Conservation (phyloP, 2,797 vertebrate species). For the Lutjanus argentimaculatus region DNA sequence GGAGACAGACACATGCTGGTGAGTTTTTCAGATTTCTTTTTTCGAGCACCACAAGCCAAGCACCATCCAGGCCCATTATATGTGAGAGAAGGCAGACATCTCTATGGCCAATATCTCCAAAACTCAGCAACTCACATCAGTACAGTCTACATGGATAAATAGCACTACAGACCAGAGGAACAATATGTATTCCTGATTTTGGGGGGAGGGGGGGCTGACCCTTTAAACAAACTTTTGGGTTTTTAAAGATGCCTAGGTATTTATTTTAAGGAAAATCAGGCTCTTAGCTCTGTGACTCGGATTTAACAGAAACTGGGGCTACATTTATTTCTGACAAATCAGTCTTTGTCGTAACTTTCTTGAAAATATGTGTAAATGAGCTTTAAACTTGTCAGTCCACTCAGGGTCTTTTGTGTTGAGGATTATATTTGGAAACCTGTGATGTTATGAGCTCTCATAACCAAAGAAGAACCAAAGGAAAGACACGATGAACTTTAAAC, state of each 20-base stretch:
- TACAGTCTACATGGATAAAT: too few species aligned
- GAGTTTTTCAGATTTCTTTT: too few species aligned
- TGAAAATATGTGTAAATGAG: background rate
- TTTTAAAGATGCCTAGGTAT: background rate
- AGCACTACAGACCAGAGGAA: too few species aligned
- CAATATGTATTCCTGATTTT: too few species aligned
- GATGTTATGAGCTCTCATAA: slow-evolving; percentile 58
- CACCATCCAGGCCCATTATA: too few species aligned
- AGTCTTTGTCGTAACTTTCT: slow-evolving; percentile 1
- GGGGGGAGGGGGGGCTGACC: too few species aligned
- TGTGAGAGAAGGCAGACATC: too few species aligned
- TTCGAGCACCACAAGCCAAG: too few species aligned
- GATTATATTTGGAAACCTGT: slow-evolving; percentile 46
- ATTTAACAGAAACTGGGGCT: background rate
- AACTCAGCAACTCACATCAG: too few species aligned
- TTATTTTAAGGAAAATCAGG: background rate
- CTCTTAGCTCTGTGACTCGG: background rate
- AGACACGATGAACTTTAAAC: slow-evolving; percentile 66
- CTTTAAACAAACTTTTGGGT: too few species aligned
- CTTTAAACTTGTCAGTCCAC: background rate
- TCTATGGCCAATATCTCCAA: too few species aligned
- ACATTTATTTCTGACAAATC: background rate
- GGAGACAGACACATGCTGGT: too few species aligned
- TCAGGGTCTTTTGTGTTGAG: slow-evolving; percentile 12
- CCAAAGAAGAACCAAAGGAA: slow-evolving; percentile 52